Base-by-base conservation (phyloP, 2,797 vertebrate genomes). In the Allobates femoralis region DNA sequence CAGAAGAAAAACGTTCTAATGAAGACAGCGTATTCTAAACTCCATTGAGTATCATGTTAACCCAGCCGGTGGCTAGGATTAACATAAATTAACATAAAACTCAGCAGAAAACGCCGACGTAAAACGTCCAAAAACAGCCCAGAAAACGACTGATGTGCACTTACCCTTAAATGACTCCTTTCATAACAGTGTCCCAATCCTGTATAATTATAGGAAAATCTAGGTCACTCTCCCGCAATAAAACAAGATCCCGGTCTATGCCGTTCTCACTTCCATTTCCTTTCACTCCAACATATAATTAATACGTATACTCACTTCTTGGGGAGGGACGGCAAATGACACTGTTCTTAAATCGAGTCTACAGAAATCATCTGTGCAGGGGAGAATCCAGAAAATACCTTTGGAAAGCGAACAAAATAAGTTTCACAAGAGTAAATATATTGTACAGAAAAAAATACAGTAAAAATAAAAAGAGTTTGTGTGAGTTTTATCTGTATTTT, bases 361-460 rank as follows among this genome's bases (percentile, higher is more conserved):
- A 5, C 32, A 51, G 50, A 89, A 86, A 18, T 62, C 32, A 85
- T 89, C 87, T 2, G 84, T 86, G 50, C 84, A 89, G 1, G 89
- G 89, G 0, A 89, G 50, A 23, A 86, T 78, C 89, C 84, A 88
- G 56, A 89, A 84, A 53, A 89, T 77, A n/a, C 87, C 89, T 89
- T 41, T 16, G 15, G 26, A 62, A 3, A 15, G 32, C 0, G 34
- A 30, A 37, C 12, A 73, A 58, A 23, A 41, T 41, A 41, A 41
- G 37, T 41, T 41, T 41, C n/a, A n/a, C n/a, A n/a, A n/a, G n/a
- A n/a, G n/a, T n/a, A n/a, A n/a, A n/a, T n/a, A n/a, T n/a, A n/a
- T n/a, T n/a, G n/a, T n/a, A n/a, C n/a, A n/a, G n/a, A n/a, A n/a
- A n/a, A n/a, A n/a, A n/a, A n/a, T n/a, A n/a, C n/a, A n/a, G 41